Percentiles rank a stretch among this genome's conserved stretches.
Evolutionary conservation across 2,888 invertebrate species (phyloP).

Genomic region (Rugalucina vietnamica): DNA sequence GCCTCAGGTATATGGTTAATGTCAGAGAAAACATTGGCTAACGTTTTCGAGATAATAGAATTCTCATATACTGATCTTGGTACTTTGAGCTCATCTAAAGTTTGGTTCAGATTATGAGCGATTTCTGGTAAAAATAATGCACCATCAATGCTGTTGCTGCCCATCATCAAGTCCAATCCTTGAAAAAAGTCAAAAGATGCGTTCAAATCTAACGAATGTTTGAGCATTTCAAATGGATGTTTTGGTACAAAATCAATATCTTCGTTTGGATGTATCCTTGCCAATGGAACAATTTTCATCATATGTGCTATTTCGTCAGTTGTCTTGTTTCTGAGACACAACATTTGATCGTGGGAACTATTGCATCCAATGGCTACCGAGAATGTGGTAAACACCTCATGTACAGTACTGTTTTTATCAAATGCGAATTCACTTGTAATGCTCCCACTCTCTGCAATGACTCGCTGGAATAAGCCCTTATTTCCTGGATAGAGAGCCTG

Average conservation of each 20-base stretch:
- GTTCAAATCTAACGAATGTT: neutral
- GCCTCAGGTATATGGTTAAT: neutral
- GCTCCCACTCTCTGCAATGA: neutral
- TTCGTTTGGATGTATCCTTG: neutral
- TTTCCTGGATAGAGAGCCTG: neutral
- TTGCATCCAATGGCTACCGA: neutral
- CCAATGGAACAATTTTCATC: neutral
- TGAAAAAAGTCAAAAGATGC: neutral
- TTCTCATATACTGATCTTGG: neutral
- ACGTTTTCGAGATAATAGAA: neutral
- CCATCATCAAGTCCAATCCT: neutral
- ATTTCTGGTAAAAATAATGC: neutral
- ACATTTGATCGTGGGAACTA: neutral
- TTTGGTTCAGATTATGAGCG: neutral
- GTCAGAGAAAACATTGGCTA: neutral
- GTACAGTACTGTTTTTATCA: neutral
- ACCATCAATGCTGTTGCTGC: neutral
- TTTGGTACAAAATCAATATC: slow-evolving; percentile 7
- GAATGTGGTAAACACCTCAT: neutral
- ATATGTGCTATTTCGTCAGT: neutral
- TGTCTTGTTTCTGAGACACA: neutral
- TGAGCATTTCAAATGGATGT: neutral
- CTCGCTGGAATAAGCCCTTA: neutral
- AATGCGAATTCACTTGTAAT: neutral
- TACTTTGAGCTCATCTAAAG: neutral